phyloP scores from a whole-genome alignment of 2,797 vertebrate species.

The Syngnathus acus region DNA sequence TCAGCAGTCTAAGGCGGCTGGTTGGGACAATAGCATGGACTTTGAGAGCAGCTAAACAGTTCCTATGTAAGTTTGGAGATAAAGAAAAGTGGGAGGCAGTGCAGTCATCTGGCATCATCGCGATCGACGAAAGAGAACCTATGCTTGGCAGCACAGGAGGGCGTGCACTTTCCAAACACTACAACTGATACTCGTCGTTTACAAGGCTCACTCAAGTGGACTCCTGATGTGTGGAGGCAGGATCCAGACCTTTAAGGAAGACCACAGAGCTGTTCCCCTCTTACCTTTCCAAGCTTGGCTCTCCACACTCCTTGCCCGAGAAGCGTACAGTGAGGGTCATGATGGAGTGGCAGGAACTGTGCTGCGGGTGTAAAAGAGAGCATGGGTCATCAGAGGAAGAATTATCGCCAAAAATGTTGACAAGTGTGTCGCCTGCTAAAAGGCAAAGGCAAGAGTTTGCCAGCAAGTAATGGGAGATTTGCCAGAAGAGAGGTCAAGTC shows the following conservation, averaged over 20 bases:
- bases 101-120: neutral
- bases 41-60: slow-evolving; percentile 1
- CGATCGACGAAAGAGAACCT: neutral
- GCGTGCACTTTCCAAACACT: neutral
- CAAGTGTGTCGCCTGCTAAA: neutral
- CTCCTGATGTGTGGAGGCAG: neutral
- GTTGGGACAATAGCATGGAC: neutral
- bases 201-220: neutral
- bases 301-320: neutral
- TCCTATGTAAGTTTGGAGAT: neutral
- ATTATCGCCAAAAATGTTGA: neutral
- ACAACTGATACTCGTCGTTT: neutral
- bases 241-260: neutral
- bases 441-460: too few species aligned
- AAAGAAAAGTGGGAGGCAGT: slow-evolving; percentile 12
- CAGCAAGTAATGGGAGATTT: neutral
- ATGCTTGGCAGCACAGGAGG: too few species aligned
- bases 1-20: neutral
- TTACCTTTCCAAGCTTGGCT: neutral
- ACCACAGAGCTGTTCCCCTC: neutral
- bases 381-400: neutral
- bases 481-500: neutral
- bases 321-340: neutral
- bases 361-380: neutral
- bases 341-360: neutral